Evolutionary conservation across 1,140 invertebrate genomes (phyloP).

Genomic region (Sitodiplosis mosellana): DNA sequence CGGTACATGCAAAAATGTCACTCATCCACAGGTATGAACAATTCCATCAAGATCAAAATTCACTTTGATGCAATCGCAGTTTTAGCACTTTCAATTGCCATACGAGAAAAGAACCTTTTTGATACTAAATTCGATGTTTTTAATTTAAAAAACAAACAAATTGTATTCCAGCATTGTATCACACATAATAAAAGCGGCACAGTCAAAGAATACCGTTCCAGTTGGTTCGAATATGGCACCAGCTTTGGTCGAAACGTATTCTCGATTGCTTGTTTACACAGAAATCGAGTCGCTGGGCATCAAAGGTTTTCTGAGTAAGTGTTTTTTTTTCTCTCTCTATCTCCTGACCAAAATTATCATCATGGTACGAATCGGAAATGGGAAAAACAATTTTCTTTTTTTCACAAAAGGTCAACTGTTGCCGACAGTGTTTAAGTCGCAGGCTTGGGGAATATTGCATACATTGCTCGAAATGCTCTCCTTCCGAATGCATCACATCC

Average conservation of each 20-base stretch:
- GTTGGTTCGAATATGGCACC: slow-evolving; percentile 51
- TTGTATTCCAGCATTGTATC: slow-evolving; percentile 50
- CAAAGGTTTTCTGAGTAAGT: slow-evolving; percentile 41
- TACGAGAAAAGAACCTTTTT: too few species aligned
- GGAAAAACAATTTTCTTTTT: too few species aligned
- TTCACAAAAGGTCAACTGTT: slow-evolving; percentile 57
- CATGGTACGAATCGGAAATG: too few species aligned
- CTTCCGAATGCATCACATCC: slow-evolving; percentile 88
- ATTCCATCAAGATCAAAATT: too few species aligned
- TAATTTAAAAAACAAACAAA: too few species aligned
- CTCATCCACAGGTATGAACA: slow-evolving; percentile 68
- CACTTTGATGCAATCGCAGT: too few species aligned
- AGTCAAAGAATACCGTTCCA: slow-evolving; percentile 61
- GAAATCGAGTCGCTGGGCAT: slow-evolving; percentile 95
- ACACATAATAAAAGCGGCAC: slow-evolving; percentile 67
- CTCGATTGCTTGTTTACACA: slow-evolving; percentile 78
- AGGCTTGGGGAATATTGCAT: slow-evolving; percentile 87
- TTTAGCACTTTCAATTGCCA: too few species aligned
- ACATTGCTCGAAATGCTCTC: slow-evolving; percentile 93
- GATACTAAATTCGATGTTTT: too few species aligned
- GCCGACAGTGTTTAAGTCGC: slow-evolving; percentile 76
- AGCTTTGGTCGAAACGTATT: slow-evolving; percentile 88
- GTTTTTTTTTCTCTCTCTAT: too few species aligned
- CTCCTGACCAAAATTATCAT: too few species aligned
- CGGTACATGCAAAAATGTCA: slow-evolving; percentile 94